Evolutionary conservation across 2,888 invertebrate species (phyloP), one percentile per base, ranked within the genome.

Genomic region (Habrosyne pyritoides): DNA sequence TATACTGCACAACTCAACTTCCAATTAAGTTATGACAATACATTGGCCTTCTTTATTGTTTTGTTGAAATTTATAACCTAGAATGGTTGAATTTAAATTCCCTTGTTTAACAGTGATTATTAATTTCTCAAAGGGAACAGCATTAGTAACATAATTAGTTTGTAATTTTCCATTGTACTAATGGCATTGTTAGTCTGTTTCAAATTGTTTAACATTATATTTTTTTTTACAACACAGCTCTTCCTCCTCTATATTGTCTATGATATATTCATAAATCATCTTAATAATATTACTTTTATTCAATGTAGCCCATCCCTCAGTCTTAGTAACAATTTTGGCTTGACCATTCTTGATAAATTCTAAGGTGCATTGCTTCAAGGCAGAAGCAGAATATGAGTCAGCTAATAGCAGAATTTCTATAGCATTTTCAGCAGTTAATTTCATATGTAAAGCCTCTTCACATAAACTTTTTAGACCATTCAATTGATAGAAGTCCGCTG

Each of bases 331-430:
- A 12, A 89, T 70, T 54, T 81, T 83, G 0, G 89, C 89, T 69
- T 91, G 88, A 3, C 91, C 92, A 69, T 91, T 91, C 65, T 89
- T 90, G 10, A 92, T 89, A 52, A 89, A 92, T 59, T 91, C 91
- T 14, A 91, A 69, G 0, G 89, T 89, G 12, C 84, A 70, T 54
- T 84, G 81, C 56, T 84, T 89, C 10, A 92, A 71, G 2, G 77
- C 72, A 58, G 79, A 81, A 1, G 92, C 91, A 0, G 89, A 89
- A 65, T 92, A 87, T 30, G 91, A 70, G 58, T 91, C 91, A 1
- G 92, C 91, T 53, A 91, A 64, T 61, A 89, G 85, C 8, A 92
- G 64, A 4, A 87, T 90, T 55, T 89, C 88, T 63, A 92, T 86
- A 2, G 88, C 90, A 86, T 90, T 92, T 46, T 91, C 89, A 14